Conservation (phyloP, 2,888 invertebrate species). For the Agrochola lota region DNA sequence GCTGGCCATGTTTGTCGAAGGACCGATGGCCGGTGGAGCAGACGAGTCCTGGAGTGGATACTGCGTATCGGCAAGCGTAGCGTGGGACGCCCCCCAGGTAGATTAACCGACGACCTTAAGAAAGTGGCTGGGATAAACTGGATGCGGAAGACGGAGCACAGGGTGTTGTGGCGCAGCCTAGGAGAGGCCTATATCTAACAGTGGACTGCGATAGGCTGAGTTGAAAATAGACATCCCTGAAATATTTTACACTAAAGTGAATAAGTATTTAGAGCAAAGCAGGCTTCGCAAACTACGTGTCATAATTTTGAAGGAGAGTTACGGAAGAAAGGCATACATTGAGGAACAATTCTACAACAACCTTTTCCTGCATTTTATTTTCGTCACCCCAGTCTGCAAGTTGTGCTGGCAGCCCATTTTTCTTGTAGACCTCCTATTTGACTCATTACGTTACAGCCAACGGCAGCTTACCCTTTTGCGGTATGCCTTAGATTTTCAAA, state of each 20-base stretch:
- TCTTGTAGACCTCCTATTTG: not conserved
- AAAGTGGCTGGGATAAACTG: too few species aligned
- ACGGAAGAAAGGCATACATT: constrained; percentile 5
- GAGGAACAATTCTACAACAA: constrained; percentile 12
- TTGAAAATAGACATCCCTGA: constrained; percentile 5
- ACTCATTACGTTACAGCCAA: not conserved
- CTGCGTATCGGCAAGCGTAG: too few species aligned
- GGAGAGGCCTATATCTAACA: too few species aligned
- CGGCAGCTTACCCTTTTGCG: too few species aligned
- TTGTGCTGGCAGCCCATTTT: not conserved
- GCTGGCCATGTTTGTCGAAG: too few species aligned
- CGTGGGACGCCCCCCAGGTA: too few species aligned
- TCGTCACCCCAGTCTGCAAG: not conserved
- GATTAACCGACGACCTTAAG: too few species aligned
- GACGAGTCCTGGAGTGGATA: too few species aligned
- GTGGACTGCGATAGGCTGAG: too few species aligned
- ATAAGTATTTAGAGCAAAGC: constrained; percentile 12
- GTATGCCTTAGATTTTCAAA: not conserved
- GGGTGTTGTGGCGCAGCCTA: too few species aligned
- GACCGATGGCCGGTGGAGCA: too few species aligned
- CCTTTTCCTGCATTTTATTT: constrained; percentile 13
- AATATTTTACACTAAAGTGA: not conserved
- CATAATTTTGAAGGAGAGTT: constrained; percentile 15
- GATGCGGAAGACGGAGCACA: too few species aligned
- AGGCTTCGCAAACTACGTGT: constrained; percentile 8